These are phyloP conservation scores for Oreochromis spilurus DNA, from an alignment of 2,113 vertebrate species.

Conservation along the genomic window DNA sequence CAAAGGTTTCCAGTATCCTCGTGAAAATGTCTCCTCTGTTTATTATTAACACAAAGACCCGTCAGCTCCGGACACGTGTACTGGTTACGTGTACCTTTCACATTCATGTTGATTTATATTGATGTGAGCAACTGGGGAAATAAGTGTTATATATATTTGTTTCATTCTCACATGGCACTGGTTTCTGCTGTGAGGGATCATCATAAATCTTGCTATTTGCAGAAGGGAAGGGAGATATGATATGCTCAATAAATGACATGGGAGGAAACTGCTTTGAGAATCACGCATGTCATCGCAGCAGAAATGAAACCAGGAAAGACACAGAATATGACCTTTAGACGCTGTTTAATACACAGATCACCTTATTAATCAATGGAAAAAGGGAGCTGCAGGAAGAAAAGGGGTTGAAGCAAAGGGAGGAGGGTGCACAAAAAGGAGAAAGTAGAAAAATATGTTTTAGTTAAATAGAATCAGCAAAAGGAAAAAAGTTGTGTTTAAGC, in stretches of 20 bases:
- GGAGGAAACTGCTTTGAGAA: neutral
- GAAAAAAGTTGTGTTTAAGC: neutral
- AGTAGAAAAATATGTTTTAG: neutral
- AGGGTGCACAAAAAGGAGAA: neutral
- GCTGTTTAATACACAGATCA: neutral
- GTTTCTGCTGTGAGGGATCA: neutral
- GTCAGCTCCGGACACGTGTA: neutral
- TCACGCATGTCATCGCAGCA: neutral
- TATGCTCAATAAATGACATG: neutral
- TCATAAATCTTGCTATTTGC: neutral
- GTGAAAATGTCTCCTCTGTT: slow-evolving; percentile 3
- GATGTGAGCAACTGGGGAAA: neutral
- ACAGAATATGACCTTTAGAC: slow-evolving; percentile 5
- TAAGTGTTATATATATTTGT: slow-evolving; percentile 5
- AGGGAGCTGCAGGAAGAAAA: neutral
- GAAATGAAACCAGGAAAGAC: neutral
- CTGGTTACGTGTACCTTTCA: neutral
- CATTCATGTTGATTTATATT: slow-evolving; percentile 2
- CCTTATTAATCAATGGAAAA: neutral
- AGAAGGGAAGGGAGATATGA: neutral
- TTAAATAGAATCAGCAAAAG: neutral
- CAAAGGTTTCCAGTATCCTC: neutral
- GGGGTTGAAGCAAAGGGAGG: neutral
- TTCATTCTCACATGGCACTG: neutral
- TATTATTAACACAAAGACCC: neutral